Conservation (phyloP, 2,888 invertebrate species). For the Acanthosepion esculentum region DNA sequence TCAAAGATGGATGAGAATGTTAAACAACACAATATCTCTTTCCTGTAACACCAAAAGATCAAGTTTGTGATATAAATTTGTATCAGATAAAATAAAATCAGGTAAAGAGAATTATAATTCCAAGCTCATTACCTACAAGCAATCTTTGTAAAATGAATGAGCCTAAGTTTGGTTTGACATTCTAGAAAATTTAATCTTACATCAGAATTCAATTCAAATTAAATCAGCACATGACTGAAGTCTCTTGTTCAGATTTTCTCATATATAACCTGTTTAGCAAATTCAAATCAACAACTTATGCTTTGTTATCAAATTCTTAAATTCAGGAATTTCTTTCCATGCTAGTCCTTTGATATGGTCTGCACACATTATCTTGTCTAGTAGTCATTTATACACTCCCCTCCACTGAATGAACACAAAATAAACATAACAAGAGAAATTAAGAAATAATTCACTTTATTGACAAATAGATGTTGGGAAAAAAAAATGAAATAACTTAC, state of each 20-base stretch:
- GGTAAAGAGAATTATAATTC: not conserved
- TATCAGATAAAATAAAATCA: no score
- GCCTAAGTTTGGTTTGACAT: no score
- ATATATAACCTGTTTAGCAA: not conserved
- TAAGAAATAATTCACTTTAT: conserved; percentile 48
- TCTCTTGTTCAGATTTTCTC: no score
- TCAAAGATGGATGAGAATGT: no score
- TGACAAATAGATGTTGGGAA: conserved; percentile 46
- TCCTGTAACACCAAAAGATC: not conserved
- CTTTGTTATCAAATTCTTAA: not conserved
- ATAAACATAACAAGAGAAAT: not conserved
- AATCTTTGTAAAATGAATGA: no score
- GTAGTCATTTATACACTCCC: not conserved
- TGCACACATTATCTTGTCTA: not conserved
- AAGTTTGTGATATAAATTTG: not conserved
- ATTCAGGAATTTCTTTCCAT: not conserved
- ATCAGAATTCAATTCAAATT: not conserved
- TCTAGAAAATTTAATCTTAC: not conserved
- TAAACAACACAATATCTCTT: no score
- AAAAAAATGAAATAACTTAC: conserved; percentile 45
- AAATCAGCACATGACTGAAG: not conserved
- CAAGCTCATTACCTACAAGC: not conserved
- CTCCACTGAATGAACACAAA: not conserved
- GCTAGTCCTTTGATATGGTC: not conserved
- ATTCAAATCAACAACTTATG: not conserved